Percentiles rank a stretch among this genome's conserved stretches.
Conservation (phyloP, 2,888 invertebrate genomes). For the Agrypnus murinus region DNA sequence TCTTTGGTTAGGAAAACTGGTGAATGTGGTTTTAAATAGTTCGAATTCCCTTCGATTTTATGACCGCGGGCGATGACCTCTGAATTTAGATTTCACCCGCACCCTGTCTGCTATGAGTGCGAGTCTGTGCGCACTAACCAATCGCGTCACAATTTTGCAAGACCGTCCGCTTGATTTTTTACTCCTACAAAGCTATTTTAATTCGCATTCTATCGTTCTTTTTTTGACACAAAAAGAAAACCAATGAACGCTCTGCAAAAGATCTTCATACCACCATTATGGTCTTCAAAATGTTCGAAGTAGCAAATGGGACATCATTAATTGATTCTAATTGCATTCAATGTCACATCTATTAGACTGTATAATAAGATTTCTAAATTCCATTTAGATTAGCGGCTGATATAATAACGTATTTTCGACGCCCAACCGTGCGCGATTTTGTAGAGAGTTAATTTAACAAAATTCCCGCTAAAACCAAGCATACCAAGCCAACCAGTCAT, state of each 20-base stretch:
- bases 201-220: background rate
- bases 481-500: too few relatives aligned
- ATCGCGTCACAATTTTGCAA: slow-evolving; percentile 42
- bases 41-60: slow-evolving; percentile 41
- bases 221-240: background rate
- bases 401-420: too few relatives aligned
- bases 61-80: slow-evolving; percentile 69
- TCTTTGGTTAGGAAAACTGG: background rate
- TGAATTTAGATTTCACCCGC: slow-evolving; percentile 71
- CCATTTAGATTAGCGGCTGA: too few relatives aligned
- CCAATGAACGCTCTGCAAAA: background rate
- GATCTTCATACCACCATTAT: background rate
- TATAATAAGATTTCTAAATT: slow-evolving; percentile 5
- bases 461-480: too few relatives aligned
- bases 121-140: slow-evolving; percentile 43
- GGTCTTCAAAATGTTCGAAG: background rate
- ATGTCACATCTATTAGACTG: slow-evolving; percentile 17
- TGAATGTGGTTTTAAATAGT: slow-evolving; percentile 6
- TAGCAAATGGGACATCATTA: slow-evolving; percentile 9
- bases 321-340: slow-evolving; percentile 5
- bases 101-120: slow-evolving; percentile 62
- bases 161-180: slow-evolving; percentile 7
- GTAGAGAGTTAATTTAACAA: too few relatives aligned
- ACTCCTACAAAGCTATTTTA: slow-evolving; percentile 21
- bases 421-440: too few relatives aligned